These are phyloP conservation scores for Meloidogyne chitwoodi DNA, from an alignment of 1,140 invertebrate genomes.

Conservation along the genomic window DNA sequence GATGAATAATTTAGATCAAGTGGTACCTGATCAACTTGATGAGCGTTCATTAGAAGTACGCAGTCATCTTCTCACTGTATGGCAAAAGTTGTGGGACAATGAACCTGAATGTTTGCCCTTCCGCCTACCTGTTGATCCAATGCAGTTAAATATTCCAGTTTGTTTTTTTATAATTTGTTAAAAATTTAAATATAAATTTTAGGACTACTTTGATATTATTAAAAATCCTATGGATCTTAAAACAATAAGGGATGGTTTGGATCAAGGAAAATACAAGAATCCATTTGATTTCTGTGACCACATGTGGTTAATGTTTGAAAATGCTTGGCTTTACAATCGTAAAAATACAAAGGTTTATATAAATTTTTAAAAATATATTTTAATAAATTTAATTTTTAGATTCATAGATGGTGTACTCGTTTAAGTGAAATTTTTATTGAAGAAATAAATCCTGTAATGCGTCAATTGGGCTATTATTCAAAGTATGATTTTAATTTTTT, in stretches of 20 bases:
- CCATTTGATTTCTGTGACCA: slow-evolving; percentile 99
- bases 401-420: slow-evolving; percentile 63
- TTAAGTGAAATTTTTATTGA: slow-evolving; percentile 93
- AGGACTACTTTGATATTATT: slow-evolving; percentile 97
- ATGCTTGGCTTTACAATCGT: slow-evolving; percentile 98
- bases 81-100: slow-evolving; percentile 85
- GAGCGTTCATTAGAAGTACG: too few relatives aligned
- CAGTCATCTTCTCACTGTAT: slow-evolving; percentile 83
- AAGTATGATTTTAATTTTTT: too few relatives aligned
- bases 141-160: slow-evolving; percentile 50
- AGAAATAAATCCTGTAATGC: slow-evolving; percentile 98
- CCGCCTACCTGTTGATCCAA: slow-evolving; percentile 88
- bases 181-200: slow-evolving; percentile 55
- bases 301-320: slow-evolving; percentile 99
- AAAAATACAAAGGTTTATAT: slow-evolving; percentile 96
- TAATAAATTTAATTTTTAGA: not conserved
- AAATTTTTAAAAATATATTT: slow-evolving; percentile 67
- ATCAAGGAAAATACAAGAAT: slow-evolving; percentile 83
- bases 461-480: too few relatives aligned
- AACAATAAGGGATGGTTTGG: slow-evolving; percentile 87
- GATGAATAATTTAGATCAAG: too few relatives aligned
- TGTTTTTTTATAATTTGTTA: not conserved
- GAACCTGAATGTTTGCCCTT: slow-evolving; percentile 89
- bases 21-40: too few relatives aligned
- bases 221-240: slow-evolving; percentile 96